A percentile compares a stretch with the other conserved stretches of the same genome.
Conservation (phyloP, 2,113 vertebrate species). For the Micronycteris hirsuta region DNA sequence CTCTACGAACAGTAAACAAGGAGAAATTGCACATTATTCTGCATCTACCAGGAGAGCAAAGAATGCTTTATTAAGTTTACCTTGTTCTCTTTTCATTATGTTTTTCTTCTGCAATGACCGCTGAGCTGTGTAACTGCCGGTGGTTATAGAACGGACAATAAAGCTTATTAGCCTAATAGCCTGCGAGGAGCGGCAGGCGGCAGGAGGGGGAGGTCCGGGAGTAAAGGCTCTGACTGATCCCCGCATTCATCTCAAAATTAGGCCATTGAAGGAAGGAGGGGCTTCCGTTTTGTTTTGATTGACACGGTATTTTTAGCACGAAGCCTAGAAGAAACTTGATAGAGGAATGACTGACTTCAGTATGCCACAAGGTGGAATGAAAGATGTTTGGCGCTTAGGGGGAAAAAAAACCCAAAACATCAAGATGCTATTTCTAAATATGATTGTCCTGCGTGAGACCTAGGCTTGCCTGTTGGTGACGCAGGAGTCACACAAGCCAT, state of each 20-base stretch:
- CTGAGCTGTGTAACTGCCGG: slow-evolving; percentile 69
- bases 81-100: slow-evolving; percentile 72
- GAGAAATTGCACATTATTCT: slow-evolving; percentile 73
- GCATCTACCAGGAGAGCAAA: slow-evolving; percentile 71
- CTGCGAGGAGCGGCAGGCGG: slow-evolving; percentile 48
- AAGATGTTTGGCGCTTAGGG: not conserved
- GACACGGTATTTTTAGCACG: not conserved
- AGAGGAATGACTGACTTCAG: not conserved
- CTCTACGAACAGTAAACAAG: slow-evolving; percentile 76
- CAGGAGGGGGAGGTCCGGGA: slow-evolving; percentile 62
- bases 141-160: slow-evolving; percentile 73
- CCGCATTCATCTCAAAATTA: slow-evolving; percentile 18
- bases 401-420: too few relatives aligned
- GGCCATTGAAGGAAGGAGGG: not conserved
- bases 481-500: fast-evolving
- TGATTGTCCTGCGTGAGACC: not conserved
- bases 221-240: not conserved
- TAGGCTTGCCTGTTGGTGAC: not conserved
- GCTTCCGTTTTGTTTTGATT: slow-evolving; percentile 2
- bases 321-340: not conserved
- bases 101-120: slow-evolving; percentile 59
- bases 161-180: slow-evolving; percentile 79
- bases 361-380: not conserved
- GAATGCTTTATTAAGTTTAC: slow-evolving; percentile 78
- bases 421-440: not conserved